phyloP scores from a whole-genome alignment of 2,797 vertebrate genomes.

The Siniperca undulata region DNA sequence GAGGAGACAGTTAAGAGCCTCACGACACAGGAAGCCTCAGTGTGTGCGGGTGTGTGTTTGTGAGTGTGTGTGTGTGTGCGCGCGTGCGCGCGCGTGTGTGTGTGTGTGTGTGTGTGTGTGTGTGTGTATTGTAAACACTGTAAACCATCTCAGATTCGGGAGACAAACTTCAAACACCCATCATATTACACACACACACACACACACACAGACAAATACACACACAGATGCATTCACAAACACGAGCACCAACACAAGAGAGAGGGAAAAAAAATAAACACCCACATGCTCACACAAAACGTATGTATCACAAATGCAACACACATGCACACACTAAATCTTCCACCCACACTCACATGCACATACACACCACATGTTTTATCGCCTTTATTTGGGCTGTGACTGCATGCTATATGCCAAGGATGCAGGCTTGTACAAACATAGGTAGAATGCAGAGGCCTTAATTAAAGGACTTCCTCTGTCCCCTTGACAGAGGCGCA shows the following conservation, averaged over 20 bases:
- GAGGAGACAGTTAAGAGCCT: conserved; percentile 72
- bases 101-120: conserved; percentile 31
- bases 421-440: conserved; percentile 66
- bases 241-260: conserved; percentile 29
- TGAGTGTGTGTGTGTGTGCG: conserved; percentile 18
- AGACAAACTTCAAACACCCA: conserved; percentile 77
- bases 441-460: conserved; percentile 74
- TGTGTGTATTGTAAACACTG: conserved; percentile 50
- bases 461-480: conserved; percentile 80
- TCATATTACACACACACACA: conserved; percentile 60
- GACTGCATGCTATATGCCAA: conserved; percentile 39
- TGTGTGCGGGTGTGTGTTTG: conserved; percentile 28
- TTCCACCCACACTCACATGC: conserved; percentile 36
- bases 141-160: conserved; percentile 64
- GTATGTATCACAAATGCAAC: conserved; percentile 57
- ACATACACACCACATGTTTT: conserved; percentile 31
- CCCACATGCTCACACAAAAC: conserved; percentile 61
- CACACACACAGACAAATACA: conserved; percentile 30
- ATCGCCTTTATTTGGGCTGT: conserved; percentile 27
- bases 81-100: conserved; percentile 23
- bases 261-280: conserved; percentile 55
- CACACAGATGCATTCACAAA: conserved; percentile 53
- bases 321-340: conserved; percentile 41
- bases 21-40: conserved; percentile 68
- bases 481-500: conserved; percentile 69